Percentiles rank a stretch among this genome's conserved stretches.
These are phyloP conservation scores for Lasioglossum figueresi DNA, from an alignment of 2,888 invertebrate species.

Conservation along the genomic window DNA sequence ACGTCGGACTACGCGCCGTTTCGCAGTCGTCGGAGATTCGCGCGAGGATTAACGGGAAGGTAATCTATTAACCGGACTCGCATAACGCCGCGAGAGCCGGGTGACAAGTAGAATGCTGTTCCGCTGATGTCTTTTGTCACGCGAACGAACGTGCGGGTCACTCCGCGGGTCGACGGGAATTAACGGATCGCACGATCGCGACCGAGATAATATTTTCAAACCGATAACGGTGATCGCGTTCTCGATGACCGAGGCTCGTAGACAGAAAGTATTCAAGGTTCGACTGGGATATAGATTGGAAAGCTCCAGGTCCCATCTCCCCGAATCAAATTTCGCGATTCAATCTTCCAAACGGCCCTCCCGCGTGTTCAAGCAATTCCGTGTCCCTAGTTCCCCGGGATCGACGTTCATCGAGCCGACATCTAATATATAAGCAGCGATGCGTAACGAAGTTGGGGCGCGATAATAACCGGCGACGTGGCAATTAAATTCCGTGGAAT, in stretches of 20 bases:
- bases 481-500: conserved; percentile 73
- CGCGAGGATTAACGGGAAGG: conserved; percentile 51
- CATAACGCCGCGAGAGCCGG: conserved; percentile 17
- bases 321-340: conserved; percentile 32
- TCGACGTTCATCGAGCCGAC: conserved; percentile 56
- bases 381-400: conserved; percentile 28
- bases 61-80: conserved; percentile 28
- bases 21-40: conserved; percentile 37
- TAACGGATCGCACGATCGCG: conserved; percentile 1
- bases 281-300: background rate
- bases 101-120: conserved; percentile 31
- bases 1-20: conserved; percentile 22
- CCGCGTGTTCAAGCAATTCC: conserved; percentile 36
- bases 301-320: background rate
- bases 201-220: background rate
- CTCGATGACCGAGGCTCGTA: background rate
- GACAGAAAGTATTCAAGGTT: background rate
- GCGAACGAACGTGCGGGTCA: conserved; percentile 9
- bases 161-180: background rate
- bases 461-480: conserved; percentile 70
- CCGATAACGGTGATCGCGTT: background rate
- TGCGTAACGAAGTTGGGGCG: conserved; percentile 63
- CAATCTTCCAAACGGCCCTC: conserved; percentile 45
- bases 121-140: conserved; percentile 16
- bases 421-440: conserved; percentile 61